A percentile compares a stretch with the other conserved stretches of the same genome.
Conservation (phyloP, 2,888 invertebrate species). For the Hipparchia semele region DNA sequence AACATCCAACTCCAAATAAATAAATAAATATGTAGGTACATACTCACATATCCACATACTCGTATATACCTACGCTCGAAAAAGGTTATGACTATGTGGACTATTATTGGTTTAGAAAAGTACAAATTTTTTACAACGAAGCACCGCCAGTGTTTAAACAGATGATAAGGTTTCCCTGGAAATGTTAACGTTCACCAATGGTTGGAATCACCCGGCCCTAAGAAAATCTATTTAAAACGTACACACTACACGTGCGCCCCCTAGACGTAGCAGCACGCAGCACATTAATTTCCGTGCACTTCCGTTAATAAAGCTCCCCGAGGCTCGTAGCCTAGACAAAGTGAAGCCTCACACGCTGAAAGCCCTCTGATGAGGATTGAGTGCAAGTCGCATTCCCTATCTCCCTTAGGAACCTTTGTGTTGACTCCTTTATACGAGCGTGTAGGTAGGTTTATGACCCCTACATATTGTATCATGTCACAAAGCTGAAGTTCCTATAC, state of each 20-base stretch:
- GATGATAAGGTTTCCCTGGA: no score
- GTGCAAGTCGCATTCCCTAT: constrained; percentile 24
- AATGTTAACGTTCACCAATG: no score
- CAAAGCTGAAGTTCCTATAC: no score
- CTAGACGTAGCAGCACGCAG: constrained; percentile 6
- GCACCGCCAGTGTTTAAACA: no score
- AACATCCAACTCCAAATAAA: no score
- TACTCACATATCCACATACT: no score
- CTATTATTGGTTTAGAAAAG: no score
- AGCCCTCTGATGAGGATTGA: constrained; percentile 39
- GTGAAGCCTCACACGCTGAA: constrained; percentile 41
- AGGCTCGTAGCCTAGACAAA: constrained; percentile 40
- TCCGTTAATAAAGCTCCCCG: constrained; percentile 40
- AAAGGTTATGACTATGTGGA: no score
- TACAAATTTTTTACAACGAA: no score
- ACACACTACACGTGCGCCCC: neutral
- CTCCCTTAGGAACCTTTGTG: constrained; percentile 6
- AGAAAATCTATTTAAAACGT: neutral
- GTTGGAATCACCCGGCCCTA: neutral
- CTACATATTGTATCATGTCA: neutral
- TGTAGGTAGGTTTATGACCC: neutral
- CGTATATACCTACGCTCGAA: no score
- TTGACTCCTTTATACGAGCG: neutral
- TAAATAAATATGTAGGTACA: no score
- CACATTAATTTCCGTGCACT: constrained; percentile 40